Evolutionary conservation across 1,140 invertebrate genomes (phyloP), one percentile per base, ranked within the genome.

Genomic region (Drosophila rhopaloa): DNA sequence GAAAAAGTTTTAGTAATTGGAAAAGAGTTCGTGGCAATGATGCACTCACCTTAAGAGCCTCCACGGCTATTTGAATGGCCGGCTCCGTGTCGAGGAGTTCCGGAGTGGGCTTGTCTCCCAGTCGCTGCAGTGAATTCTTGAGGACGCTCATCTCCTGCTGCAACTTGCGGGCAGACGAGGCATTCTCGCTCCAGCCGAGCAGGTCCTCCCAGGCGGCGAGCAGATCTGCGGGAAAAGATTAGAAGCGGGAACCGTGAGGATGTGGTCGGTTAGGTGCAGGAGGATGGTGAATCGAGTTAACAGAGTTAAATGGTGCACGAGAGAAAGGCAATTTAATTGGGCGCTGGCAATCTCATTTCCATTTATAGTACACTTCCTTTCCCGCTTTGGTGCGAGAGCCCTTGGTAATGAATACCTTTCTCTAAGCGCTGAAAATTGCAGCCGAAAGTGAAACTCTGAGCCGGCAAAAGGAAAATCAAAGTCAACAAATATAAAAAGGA

Each of bases 151-250:
- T 92, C 80, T 92, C 91, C 70, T 91, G 81, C 68, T 92, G 92
- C 77, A 92, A 65, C 37, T 91, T 78, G 44, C 91, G 81, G 63
- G 91, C 91, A n/a, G 74, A 68, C 1, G 84, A 72, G 48, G 91
- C 91, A 91, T 92, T 92, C 91, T 92, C 91, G 68, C 91, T 92
- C 92, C 92, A 92, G 60, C 65, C 73, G 27, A 92, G 72, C 44
- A 92, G 63, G 79, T 91, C 90, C 75, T 91, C 90, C 92, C 92
- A 92, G 54, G 84, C 85, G 13, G 84, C 89, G 61, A 92, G 70
- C 54, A 92, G 73, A 73, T 92, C 92, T 92, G 79, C 38, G 73
- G 79, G 48, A 27, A 29, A 55, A 29, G 27, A 51, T 51, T 8
- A 35, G 29, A 51, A 9, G n/a, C 11, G 46, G 46, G 19, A 56